Evolutionary conservation across 2,113 vertebrate genomes (phyloP), one percentile per base, ranked within the genome.

Genomic region (Oreochromis tanganicae): DNA sequence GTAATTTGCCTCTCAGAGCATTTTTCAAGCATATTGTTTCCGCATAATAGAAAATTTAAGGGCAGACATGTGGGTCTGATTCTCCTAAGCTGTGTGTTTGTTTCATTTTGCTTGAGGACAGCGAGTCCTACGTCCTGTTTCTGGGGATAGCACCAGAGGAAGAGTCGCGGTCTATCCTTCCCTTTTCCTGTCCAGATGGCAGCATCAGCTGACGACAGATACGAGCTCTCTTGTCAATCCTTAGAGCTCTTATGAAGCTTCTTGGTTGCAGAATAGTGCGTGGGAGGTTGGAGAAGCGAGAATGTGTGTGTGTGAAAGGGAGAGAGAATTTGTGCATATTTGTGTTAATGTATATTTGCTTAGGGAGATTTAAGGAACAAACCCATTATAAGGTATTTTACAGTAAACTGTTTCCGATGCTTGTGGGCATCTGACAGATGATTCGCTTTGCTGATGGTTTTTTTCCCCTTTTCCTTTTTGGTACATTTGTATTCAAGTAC

Each of bases 131-230:
- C 38, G 55, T 90, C 85, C 87, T 91, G 84, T 93, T 88, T 87
- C 91, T 91, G 84, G 66, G 63, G 85, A 85, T 84, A 24, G 34
- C 81, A 81, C 36, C 75, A 50, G 84, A 90, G 89, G 89, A 93
- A 93, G 79, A 91, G 66, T 50, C 17, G 61, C 13, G 16, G 91
- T 85, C 48, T 32, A 68, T 87, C 29, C 91, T 94, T 94, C 91
- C 94, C 86, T 83, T 89, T 95, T 96, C 93, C 94, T 92, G 93
- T 92, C 91, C 95, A 96, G 94, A 96, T 95, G 95, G 94, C 92
- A 75, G 86, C 82, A 83, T 95, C 93, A 92, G 93, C 91, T 94
- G 89, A 94, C 81, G 36, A 84, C 78, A 92, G 93, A 94, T 91
- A 88, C 3, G 4, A 75, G 34, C 36, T 82, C 59, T 89, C 91